Percentiles rank a stretch among this genome's conserved stretches.
These are phyloP conservation scores for Corynorhinus townsendii DNA, from an alignment of 2,113 vertebrate genomes.

Conservation along the genomic window DNA sequence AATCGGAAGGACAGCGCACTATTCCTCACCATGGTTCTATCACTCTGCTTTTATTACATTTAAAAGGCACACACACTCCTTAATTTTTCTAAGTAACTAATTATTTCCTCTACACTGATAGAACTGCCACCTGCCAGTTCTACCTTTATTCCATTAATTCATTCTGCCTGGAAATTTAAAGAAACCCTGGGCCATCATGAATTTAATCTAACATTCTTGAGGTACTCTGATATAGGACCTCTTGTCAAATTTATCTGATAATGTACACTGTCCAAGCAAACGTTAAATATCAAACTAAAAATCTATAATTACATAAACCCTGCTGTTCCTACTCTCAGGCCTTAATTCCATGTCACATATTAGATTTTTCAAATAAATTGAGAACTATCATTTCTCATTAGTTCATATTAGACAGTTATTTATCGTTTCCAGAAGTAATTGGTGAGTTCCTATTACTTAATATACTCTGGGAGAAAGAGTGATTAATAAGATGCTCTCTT, in stretches of 20 bases:
- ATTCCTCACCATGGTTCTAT: not conserved
- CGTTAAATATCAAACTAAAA: not conserved
- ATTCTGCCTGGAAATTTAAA: conserved; percentile 50
- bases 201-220: conserved; percentile 54
- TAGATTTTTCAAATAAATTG: not conserved
- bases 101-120: not conserved
- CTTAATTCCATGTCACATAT: not conserved
- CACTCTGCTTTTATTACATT: not conserved
- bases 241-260: conserved; percentile 52
- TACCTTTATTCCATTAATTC: conserved; percentile 57
- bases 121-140: conserved; percentile 17
- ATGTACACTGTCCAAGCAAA: not conserved
- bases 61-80: not conserved
- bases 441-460: not conserved
- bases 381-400: not conserved
- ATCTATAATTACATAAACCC: not conserved
- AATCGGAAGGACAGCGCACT: not conserved
- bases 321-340: not conserved
- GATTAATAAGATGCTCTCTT: not conserved
- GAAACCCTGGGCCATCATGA: conserved; percentile 28
- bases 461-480: not conserved
- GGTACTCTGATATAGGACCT: not conserved
- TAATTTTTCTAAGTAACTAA: not conserved
- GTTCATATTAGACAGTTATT: not conserved
- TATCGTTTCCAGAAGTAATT: not conserved